Evolutionary conservation across 2,888 invertebrate species (phyloP), one percentile per base, ranked within the genome.

Genomic region (Habroteleia sp.): DNA sequence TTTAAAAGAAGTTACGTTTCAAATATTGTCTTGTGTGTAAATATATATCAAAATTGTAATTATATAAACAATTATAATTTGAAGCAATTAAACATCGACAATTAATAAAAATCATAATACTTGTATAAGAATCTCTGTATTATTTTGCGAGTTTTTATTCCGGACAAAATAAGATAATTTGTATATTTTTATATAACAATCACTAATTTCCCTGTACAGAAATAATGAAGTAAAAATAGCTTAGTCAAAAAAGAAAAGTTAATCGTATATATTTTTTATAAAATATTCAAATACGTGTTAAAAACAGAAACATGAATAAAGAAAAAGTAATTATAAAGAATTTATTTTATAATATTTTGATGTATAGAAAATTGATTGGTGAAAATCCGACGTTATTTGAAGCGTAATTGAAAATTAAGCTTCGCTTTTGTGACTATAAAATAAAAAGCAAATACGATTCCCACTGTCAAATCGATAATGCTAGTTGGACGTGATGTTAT

Each of bases 141-240:
- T 44, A 44, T 44, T 44, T 44, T 44, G 27, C 25, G 44, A 44
- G 27, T 27, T 44, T 25, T 14, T n/a, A 3, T 27, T 27, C 8
- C 1, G 10, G 8, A 33, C 6, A 8, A 25, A 1, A 20, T n/a
- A 16, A 39, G 10, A 39, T 25, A 8, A 41, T 41, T 41, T 41
- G 25, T 41, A 23, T 41, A 41, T 41, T 41, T 41, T 41, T 41
- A 41, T 25, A 41, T 11, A 4, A 20, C 3, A 41, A 41, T 1
- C 3, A 11, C 10, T 41, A 20, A 20, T 41, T 41, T 41, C 10
- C 33, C 0, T 13, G 5, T 33, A 10, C n/a, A 11, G 35, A 1
- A 33, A 13, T 6, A 13, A 4, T 14, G 8, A 16, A 7, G 7
- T 5, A 35, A 35, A 16, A 16, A 37, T 37, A 16, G 7, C 4